These are phyloP conservation scores for Sebastes vulpes DNA, from an alignment of 2,797 vertebrate genomes.

Conservation along the genomic window DNA sequence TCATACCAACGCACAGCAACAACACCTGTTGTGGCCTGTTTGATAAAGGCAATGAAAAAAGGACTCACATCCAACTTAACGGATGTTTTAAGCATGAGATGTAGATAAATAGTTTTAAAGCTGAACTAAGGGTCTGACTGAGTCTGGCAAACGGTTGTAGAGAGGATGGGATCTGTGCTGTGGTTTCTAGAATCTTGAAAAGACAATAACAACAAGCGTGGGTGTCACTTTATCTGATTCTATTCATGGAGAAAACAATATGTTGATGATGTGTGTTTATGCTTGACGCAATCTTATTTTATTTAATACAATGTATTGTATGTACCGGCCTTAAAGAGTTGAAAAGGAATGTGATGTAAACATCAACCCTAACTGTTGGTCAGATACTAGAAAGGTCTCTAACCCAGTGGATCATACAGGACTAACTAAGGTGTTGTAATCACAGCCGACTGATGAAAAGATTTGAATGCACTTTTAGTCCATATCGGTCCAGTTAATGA, in stretches of 20 bases:
- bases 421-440: not conserved
- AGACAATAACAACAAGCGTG: not conserved
- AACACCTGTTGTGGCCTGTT: not conserved
- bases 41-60: not conserved
- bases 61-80: not conserved
- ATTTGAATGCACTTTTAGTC: not conserved
- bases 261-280: not conserved
- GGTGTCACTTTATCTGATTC: not conserved
- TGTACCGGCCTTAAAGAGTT: not conserved
- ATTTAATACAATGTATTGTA: not conserved
- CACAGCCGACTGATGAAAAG: constrained; percentile 20
- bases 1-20: not conserved
- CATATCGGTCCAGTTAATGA: constrained; percentile 42
- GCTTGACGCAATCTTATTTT: not conserved
- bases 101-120: not conserved
- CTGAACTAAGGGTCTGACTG: too few relatives aligned
- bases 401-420: not conserved
- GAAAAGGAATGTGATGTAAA: not conserved
- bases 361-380: not conserved
- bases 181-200: not conserved
- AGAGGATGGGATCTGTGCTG: not conserved
- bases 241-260: not conserved
- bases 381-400: not conserved
- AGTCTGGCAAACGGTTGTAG: not conserved
- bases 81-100: not conserved